Evolutionary conservation across 2,888 invertebrate genomes (phyloP), one percentile per base, ranked within the genome.

Genomic region (Dorcus parallelipipedus): DNA sequence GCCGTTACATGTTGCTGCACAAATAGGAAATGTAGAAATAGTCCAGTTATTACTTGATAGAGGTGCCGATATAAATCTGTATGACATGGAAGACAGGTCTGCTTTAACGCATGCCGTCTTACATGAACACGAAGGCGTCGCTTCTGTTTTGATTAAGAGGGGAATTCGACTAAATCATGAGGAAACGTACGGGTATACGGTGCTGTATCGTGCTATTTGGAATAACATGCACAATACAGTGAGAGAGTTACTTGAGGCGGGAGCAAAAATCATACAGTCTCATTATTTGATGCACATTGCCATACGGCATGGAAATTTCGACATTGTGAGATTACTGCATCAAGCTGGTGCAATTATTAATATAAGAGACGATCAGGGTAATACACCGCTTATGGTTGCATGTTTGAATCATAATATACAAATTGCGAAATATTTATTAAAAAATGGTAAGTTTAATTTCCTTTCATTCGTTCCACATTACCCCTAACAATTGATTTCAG

Each of bases 141-240:
- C 79, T 7, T 71, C 74, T 60, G 64, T 79, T 26, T 76, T 89
- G 23, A 80, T 88, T 49, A 73, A 80, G 42, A 79, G 79, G 52
- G 86, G 86, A 8, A 86, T 86, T 6, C 83, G 85, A 71, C 80
- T 87, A 3, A 88, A 89, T 71, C 80, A 84, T 47, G 89, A 90
- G 76, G 88, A 90, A 73, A 84, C 85, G 60, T 83, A 86, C 69
- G 86, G 88, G 1, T 85, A 85, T 61, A 89, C 90, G 0, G 86
- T 90, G 4, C 77, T 90, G 42, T 85, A 87, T 76, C 83, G 87
- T 73, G 89, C 90, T 8, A 88, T 90, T 17, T 86, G 86, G 81
- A 82, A 83, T 64, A 85, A 86, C 67, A 81, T 84, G 66, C 78
- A 82, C 1, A 74, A 80, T 10, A 80, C 88, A 62, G 83, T 87